Evolutionary conservation across 2,888 invertebrate species (phyloP).

Genomic region (Agriopis leucophaearia): DNA sequence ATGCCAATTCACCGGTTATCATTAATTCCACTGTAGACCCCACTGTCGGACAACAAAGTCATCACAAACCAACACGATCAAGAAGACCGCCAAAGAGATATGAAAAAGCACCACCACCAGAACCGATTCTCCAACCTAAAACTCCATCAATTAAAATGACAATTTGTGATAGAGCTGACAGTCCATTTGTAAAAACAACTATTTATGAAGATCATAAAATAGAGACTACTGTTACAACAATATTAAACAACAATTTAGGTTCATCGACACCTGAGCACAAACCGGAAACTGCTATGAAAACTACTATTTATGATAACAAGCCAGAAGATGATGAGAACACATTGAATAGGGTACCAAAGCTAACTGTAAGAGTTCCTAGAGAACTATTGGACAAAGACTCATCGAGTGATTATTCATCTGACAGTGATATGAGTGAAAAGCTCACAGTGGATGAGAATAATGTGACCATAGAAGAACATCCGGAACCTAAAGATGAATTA

Average conservation of each 20-base stretch:
- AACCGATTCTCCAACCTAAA: conserved; percentile 56
- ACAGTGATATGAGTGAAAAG: conserved; percentile 88
- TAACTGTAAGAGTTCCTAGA: conserved; percentile 89
- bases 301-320: conserved; percentile 82
- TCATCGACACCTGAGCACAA: conserved; percentile 67
- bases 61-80: conserved; percentile 70
- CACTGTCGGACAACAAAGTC: conserved; percentile 71
- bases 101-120: conserved; percentile 65
- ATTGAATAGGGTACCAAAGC: conserved; percentile 88
- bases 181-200: conserved; percentile 80
- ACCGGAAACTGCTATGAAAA: conserved; percentile 73
- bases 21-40: conserved; percentile 84
- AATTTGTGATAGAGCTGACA: conserved; percentile 82
- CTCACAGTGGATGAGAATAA: conserved; percentile 85
- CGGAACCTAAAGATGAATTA: conserved; percentile 44
- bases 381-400: conserved; percentile 85
- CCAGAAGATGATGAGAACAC: conserved; percentile 73
- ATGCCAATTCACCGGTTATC: conserved; percentile 81
- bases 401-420: conserved; percentile 83
- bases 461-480: conserved; percentile 53
- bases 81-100: conserved; percentile 80
- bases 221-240: conserved; percentile 71
- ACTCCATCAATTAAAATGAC: conserved; percentile 82
- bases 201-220: conserved; percentile 73
- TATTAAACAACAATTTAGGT: conserved; percentile 77